These are phyloP conservation scores for Chaetura pelagica DNA, from an alignment of 2,113 vertebrate genomes.

Conservation along the genomic window DNA sequence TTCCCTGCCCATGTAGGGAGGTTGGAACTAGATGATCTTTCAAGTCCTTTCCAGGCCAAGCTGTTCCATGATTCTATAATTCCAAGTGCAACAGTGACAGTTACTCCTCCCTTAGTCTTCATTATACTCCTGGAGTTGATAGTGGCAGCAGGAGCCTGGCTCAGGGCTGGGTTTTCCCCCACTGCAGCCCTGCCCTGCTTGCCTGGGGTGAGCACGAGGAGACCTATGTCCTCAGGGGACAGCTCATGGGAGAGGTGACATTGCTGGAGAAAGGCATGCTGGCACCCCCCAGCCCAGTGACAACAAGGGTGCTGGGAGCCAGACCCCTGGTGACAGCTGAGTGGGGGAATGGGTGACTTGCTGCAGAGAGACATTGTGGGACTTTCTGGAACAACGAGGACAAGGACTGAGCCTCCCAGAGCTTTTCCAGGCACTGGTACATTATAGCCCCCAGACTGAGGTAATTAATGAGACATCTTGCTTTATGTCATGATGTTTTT, in stretches of 20 bases:
- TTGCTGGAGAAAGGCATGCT: neutral
- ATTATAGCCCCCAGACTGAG: slow-evolving; percentile 5
- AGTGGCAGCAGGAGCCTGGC: neutral
- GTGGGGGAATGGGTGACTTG: neutral
- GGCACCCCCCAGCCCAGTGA: neutral
- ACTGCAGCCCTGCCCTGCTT: neutral
- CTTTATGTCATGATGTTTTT: slow-evolving; percentile 14
- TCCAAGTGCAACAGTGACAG: fast-evolving
- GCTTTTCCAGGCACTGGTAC: neutral
- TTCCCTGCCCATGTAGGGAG: no score
- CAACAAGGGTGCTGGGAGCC: neutral
- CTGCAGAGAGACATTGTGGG: neutral
- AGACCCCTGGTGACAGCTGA: neutral
- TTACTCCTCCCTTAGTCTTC: neutral
- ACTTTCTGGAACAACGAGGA: neutral
- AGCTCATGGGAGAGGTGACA: neutral
- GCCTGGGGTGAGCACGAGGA: fast-evolving
- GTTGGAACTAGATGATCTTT: no score
- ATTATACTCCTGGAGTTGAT: fast-evolving
- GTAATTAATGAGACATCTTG: slow-evolving; percentile 34
- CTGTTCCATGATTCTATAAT: no score
- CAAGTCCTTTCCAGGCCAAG: no score
- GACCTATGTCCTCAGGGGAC: fast-evolving
- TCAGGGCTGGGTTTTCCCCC: neutral
- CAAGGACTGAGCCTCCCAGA: neutral